Base-by-base conservation (phyloP, 35 echinoderm and acorn worm species). In the Apostichopus californicus region DNA sequence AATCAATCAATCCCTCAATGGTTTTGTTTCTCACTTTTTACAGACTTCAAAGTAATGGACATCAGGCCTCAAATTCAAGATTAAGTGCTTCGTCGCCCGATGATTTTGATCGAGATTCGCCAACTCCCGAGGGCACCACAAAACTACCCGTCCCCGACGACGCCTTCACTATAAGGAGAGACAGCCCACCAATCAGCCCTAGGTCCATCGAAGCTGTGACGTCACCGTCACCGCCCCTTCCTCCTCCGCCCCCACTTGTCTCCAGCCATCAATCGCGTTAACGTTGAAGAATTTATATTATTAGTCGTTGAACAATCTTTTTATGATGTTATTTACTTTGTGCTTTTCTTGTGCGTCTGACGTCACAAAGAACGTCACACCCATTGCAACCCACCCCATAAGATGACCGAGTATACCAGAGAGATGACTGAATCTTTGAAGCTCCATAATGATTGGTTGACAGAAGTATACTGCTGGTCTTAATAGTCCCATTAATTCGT, bases 51-150 rank as follows among this genome's bases (percentile, higher is more conserved):
- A 75, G 72, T 15, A 75, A 90, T 46, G 88, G 88, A 55, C 88
- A 90, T 26, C 73, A 75, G 56, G 66, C 88, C 18, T 52, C 70
- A n/a, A 90, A 90, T 26, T 77, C 88, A 78, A 90, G 88, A 57
- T 57, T 78, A 90, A 57, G 70, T 52, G 73, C 70, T 75, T 75
- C 88, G 11, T 90, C 88, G 5, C 88, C 88, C 9, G 88, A 90
- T 56, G 88, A 90, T 6, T 90, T 90, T 46, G 88, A 90, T 57
- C 68, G 88, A 18, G 88, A 90, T 56, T 90, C 88, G 24, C 88
- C 88, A 17, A 56, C 70, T 8, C 88, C 88, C 6, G 88, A 90
- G 25, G 88, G 88, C 46, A 46, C 88, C 8, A 90, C 88, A 56
- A 90, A 90, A 46, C 26, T 90, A 56, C 54, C 70, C 34, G 34